Evolutionary conservation across 2,888 invertebrate genomes (phyloP), one percentile per base, ranked within the genome.

Genomic region (Nomada lathburiana): DNA sequence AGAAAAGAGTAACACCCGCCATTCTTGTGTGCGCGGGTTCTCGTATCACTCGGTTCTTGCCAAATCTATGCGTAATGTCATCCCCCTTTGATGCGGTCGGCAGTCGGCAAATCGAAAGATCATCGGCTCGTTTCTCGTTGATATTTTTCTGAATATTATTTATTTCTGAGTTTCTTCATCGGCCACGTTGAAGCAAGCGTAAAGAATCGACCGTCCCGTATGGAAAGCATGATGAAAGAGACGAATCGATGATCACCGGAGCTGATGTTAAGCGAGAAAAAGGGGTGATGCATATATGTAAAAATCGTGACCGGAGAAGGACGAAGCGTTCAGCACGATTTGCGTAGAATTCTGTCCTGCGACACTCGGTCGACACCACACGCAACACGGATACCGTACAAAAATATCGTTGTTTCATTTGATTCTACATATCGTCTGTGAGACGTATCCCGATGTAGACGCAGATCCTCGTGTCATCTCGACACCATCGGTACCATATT

Each of bases 341-440:
- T 20, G 18, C 44, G n/a, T 36, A 20, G 29, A 67, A 53, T 52
- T 9, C 9, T 29, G 29, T 36, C 36, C 36, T 36, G 13, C 23
- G 16, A n/a, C 47, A n/a, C 47, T 84, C 82, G 62, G 63, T 77
- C 76, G 71, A 62, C 71, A 67, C 57, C 60, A 65, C 60, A 65
- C 53, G 70, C 64, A 76, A 62, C 81, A 67, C 72, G 72, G 67
- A 52, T 69, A 75, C 67, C 59, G 20, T 55, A 52, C 60, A 79
- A 70, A 70, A 69, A 79, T 80, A 84, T 87, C 82, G 84, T 80
- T 78, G 73, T 83, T 80, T 86, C 86, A 83, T 89, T 87, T 83
- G 67, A 81, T 76, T 83, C 82, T 83, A 89, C 89, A 89, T 88
- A 88, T 88, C 87, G 87, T 82, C 76, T 84, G 77, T 75, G 80